These are phyloP conservation scores for Elaeidobius kamerunicus DNA, from an alignment of 2,888 invertebrate species.

Conservation along the genomic window DNA sequence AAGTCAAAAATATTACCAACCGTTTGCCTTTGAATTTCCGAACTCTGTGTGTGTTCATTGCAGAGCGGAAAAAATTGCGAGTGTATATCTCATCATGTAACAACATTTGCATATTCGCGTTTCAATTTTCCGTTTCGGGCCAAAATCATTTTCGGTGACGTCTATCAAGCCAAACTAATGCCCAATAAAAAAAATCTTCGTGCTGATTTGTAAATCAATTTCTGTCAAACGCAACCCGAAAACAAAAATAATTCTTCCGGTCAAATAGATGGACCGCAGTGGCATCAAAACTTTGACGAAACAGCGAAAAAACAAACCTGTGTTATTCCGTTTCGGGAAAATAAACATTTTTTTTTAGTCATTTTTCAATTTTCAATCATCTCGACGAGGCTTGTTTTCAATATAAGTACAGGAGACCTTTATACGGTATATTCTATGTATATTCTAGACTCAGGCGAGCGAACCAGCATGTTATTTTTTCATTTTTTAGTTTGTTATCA, in stretches of 20 bases:
- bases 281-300: conserved; percentile 20
- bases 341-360: conserved; percentile 29
- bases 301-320: conserved; percentile 23
- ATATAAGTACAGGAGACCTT: conserved; percentile 32
- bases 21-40: background rate
- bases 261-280: conserved; percentile 20
- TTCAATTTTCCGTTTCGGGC: conserved; percentile 1
- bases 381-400: conserved; percentile 32
- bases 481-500: conserved; percentile 49
- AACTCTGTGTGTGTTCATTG: background rate
- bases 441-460: conserved; percentile 36
- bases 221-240: conserved; percentile 16
- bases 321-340: conserved; percentile 19
- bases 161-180: conserved; percentile 8
- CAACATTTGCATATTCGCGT: conserved; percentile 4
- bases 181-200: conserved; percentile 6
- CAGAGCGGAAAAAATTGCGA: background rate
- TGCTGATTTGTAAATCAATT: conserved; percentile 22
- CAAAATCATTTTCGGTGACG: background rate
- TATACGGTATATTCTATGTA: conserved; percentile 32
- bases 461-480: conserved; percentile 46
- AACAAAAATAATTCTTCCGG: conserved; percentile 19
- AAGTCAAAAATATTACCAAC: background rate
- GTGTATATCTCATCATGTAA: conserved; percentile 1
- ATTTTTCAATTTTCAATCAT: conserved; percentile 38